Evolutionary conservation across 2,113 vertebrate genomes (phyloP), one percentile per base, ranked within the genome.

Genomic region (Hyla sarda): DNA sequence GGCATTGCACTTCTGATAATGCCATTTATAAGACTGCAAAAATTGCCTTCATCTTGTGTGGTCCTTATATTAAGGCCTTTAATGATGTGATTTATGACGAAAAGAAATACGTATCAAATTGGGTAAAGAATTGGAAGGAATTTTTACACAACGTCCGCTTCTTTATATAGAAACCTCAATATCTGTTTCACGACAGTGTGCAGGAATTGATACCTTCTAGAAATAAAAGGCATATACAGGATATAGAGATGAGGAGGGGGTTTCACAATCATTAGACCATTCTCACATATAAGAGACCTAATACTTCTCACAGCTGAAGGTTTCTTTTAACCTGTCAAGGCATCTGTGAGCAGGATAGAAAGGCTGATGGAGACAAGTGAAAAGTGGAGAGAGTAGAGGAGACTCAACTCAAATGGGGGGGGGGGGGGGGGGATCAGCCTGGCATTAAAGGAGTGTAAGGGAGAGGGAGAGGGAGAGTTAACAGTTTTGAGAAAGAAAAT

Each of bases 1-100:
- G 1, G 11, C 50, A 32, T 81, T 80, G 32, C 56, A 60, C 34
- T 32, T 79, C 77, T 56, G n/a, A 86, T 73, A 80, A 58, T 48
- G 76, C 8, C 34, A 72, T 81, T 86, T 86, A 23, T 73, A 81
- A 25, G 34, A 10, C 62, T 17, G 23, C 7, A 30, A 58, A 41
- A n/a, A 72, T 72, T 52, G 73, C 65, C 5, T 69, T 72, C 48
- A 45, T 71, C 32, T 14, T 80, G 60, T 67, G 30, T 56, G 75
- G 84, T 86, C 74, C 67, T 78, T 54, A 54, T 30, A 52, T 41
- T 52, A 58, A 84, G 30, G 28, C 62, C 77, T 28, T 7, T 25
- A 86, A 54, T 86, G 45, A 81, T 72, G 62, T 45, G 77, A 86
- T 81, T 81, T 86, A 62, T 62, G 74, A 41, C 8, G 12, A 34